Evolutionary conservation across 2,888 invertebrate species (phyloP).

Genomic region (Helleia helle): DNA sequence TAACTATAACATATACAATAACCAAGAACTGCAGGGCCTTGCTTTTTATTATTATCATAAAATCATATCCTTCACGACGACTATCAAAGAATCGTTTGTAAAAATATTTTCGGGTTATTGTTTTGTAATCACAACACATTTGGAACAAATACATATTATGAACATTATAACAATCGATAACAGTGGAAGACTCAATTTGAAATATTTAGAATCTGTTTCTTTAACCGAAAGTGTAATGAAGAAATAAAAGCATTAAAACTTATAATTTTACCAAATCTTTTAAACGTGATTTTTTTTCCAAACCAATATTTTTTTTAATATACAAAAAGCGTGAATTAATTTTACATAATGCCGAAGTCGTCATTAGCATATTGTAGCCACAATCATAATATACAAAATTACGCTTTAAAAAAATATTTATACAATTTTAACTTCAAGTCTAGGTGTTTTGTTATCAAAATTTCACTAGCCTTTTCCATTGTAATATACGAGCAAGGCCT

Average conservation of each 20-base stretch:
- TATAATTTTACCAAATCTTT: too few species aligned
- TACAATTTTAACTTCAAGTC: slow-evolving; percentile 54
- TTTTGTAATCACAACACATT: slow-evolving; percentile 22
- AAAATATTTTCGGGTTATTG: slow-evolving; percentile 14
- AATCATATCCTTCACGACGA: slow-evolving; percentile 6
- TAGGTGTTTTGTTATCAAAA: slow-evolving; percentile 70
- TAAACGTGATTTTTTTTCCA: too few species aligned
- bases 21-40: slow-evolving; percentile 12
- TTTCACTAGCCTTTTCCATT: slow-evolving; percentile 72
- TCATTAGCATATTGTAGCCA: too few species aligned
- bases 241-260: not conserved
- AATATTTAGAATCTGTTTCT: slow-evolving; percentile 1
- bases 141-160: slow-evolving; percentile 14
- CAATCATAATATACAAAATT: not conserved
- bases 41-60: slow-evolving; percentile 8
- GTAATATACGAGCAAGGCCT: slow-evolving; percentile 64
- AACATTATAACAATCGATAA: slow-evolving; percentile 19
- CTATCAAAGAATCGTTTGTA: slow-evolving; percentile 8
- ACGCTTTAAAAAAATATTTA: not conserved
- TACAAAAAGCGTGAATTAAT: too few species aligned
- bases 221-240: not conserved
- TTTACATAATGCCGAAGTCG: too few species aligned
- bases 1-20: slow-evolving; percentile 7
- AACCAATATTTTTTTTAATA: too few species aligned
- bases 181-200: slow-evolving; percentile 22